These are phyloP conservation scores for Amblyjoppa proteus DNA, from an alignment of 2,888 invertebrate genomes.

Conservation along the genomic window DNA sequence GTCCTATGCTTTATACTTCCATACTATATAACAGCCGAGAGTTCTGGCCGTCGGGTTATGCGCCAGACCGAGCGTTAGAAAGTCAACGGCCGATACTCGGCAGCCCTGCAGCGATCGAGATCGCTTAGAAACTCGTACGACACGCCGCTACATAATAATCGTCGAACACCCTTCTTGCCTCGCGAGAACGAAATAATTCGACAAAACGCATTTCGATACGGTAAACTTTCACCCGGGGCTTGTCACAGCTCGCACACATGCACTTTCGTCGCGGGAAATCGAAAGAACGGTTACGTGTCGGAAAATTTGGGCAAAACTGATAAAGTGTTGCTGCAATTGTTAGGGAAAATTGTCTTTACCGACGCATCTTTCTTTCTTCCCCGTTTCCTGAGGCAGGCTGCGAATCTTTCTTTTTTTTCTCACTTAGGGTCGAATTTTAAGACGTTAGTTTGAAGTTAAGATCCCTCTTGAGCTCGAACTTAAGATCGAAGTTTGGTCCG, in stretches of 20 bases:
- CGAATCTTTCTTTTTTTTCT: too few relatives aligned
- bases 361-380: too few relatives aligned
- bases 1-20: conserved; percentile 11
- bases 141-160: conserved; percentile 25
- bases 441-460: too few relatives aligned
- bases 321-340: background rate
- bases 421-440: too few relatives aligned
- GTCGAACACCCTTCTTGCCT: background rate
- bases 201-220: background rate
- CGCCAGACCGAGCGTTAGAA: conserved; percentile 63
- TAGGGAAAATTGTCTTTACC: too few relatives aligned
- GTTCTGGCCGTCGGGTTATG: conserved; percentile 19
- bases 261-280: background rate
- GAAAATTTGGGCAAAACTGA: background rate
- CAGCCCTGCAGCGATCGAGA: conserved; percentile 45
- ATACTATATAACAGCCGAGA: background rate
- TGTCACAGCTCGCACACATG: background rate
- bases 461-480: too few relatives aligned
- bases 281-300: background rate
- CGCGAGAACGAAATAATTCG: too few relatives aligned
- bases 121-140: conserved; percentile 21
- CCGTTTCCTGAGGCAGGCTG: too few relatives aligned
- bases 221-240: background rate
- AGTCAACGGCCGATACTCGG: conserved; percentile 70
- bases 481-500: too few relatives aligned